Evolutionary conservation across 2,113 vertebrate genomes (phyloP).

Genomic region (Takifugu flavidus): DNA sequence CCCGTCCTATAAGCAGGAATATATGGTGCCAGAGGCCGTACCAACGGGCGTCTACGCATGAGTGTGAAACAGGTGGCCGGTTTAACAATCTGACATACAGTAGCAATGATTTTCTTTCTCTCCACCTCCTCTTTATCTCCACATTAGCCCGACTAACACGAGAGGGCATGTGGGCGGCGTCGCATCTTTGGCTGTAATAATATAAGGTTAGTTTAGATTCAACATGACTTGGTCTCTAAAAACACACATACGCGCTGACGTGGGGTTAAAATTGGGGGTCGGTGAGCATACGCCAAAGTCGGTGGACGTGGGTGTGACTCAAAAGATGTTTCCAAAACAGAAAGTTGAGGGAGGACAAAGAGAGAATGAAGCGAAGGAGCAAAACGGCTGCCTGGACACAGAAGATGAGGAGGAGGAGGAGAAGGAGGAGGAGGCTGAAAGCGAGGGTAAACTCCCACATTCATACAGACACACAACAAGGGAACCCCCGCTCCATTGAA

Average conservation of each 20-base stretch:
- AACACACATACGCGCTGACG: conserved; percentile 29
- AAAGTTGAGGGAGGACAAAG: conserved; percentile 73
- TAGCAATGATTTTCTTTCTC: conserved; percentile 43
- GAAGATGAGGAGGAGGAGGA: conserved; percentile 57
- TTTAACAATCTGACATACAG: conserved; percentile 55
- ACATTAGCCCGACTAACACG: conserved; percentile 45
- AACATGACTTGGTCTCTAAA: no score
- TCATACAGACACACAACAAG: conserved; percentile 61
- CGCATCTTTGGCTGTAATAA: conserved; percentile 1
- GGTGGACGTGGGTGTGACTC: conserved; percentile 44
- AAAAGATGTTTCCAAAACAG: conserved; percentile 66
- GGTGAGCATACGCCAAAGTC: conserved; percentile 74
- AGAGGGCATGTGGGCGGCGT: conserved; percentile 48
- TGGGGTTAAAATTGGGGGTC: conserved; percentile 62
- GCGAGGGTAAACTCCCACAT: conserved; percentile 68
- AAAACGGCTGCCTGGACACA: conserved; percentile 70
- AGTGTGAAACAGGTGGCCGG: conserved; percentile 54
- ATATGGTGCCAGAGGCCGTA: conserved; percentile 5
- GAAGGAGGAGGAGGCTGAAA: conserved; percentile 52
- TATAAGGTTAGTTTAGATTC: no score
- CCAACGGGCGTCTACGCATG: conserved; percentile 11
- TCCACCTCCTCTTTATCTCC: conserved; percentile 17
- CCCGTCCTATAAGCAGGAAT: conserved; percentile 16
- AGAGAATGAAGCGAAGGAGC: conserved; percentile 72
- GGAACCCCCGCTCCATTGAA: conserved; percentile 71